Evolutionary conservation across 1,140 invertebrate genomes (phyloP).

Genomic region (Bombus ignitus): DNA sequence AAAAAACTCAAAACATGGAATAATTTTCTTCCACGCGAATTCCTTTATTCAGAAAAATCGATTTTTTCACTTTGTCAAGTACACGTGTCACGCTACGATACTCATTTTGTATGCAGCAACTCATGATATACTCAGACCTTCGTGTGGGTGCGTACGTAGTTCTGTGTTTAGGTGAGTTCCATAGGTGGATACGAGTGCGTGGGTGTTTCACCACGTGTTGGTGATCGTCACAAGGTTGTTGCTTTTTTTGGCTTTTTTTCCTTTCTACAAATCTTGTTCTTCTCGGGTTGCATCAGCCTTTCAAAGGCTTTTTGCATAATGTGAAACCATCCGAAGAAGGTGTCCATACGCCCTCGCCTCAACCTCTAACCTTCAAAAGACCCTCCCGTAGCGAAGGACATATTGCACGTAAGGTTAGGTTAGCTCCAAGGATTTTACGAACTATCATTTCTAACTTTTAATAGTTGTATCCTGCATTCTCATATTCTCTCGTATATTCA

Average conservation of each 20-base stretch:
- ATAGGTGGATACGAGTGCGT: background rate
- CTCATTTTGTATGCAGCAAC: background rate
- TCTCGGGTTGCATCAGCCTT: background rate
- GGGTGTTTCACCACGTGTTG: background rate
- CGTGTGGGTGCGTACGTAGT: background rate
- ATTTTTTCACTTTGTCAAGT: background rate
- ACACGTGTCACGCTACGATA: background rate
- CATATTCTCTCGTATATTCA: background rate
- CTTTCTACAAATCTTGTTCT: background rate
- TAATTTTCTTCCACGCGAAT: background rate
- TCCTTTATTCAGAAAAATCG: background rate
- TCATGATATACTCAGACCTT: background rate
- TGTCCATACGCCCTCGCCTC: background rate
- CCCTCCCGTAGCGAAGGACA: background rate
- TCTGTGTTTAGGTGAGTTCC: background rate
- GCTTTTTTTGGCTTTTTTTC: background rate
- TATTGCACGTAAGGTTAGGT: background rate
- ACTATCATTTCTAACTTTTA: background rate
- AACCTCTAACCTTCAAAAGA: constrained; percentile 1
- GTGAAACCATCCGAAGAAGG: background rate
- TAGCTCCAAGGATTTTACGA: background rate
- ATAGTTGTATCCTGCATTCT: background rate
- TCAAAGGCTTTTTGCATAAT: constrained; percentile 11
- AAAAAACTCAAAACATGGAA: background rate
- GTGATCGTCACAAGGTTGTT: background rate